Evolutionary conservation across 2,888 invertebrate genomes (phyloP).

Genomic region (Hyppa rectilinea): DNA sequence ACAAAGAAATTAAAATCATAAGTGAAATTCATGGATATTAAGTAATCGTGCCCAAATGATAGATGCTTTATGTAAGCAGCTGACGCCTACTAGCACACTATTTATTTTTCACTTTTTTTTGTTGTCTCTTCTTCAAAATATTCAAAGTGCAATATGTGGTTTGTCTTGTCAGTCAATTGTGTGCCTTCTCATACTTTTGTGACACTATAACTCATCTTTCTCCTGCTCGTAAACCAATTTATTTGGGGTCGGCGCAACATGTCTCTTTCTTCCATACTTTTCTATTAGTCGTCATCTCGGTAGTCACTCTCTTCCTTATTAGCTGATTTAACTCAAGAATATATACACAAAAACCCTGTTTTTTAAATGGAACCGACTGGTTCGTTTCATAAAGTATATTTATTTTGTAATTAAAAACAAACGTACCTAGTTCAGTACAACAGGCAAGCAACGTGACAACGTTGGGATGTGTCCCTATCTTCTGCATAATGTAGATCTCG

Average conservation of each 20-base stretch:
- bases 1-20: background rate
- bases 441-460: slow-evolving; percentile 95
- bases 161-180: too few species aligned
- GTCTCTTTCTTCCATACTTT: too few species aligned
- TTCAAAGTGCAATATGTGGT: background rate
- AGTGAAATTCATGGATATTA: background rate
- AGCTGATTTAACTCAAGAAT: background rate
- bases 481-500: slow-evolving; percentile 95
- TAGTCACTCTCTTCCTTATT: too few species aligned
- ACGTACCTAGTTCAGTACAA: slow-evolving; percentile 94
- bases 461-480: slow-evolving; percentile 95
- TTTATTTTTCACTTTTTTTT: too few species aligned
- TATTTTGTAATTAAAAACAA: background rate
- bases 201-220: too few species aligned
- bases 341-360: background rate
- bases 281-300: too few species aligned
- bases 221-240: too few species aligned
- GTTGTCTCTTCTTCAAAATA: background rate
- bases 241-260: too few species aligned
- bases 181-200: background rate
- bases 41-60: background rate
- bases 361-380: background rate
- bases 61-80: background rate
- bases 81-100: too few species aligned
- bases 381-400: background rate